Base-by-base conservation (phyloP, 2,797 vertebrate species). In the Acrossocheilus wenchowensis region DNA sequence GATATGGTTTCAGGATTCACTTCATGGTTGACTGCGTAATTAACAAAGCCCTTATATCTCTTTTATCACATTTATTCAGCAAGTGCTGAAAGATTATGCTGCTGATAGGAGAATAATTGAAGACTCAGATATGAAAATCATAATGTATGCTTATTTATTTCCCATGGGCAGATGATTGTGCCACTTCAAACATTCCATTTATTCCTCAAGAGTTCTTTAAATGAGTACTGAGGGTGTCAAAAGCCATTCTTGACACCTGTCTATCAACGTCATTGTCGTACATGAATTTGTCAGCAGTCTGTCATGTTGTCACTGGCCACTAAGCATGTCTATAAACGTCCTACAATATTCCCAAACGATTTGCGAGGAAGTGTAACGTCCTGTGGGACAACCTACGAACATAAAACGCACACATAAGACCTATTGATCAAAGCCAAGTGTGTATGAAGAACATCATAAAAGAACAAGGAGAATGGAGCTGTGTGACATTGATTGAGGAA, bases 281-380 rank as follows among this genome's bases (percentile, higher is more conserved):
- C 60, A 68, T 60, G 6, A 72, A 45, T 71, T 71, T 45, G 26
- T 60, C 66, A 72, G 77, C 75, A 72, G 41, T 45, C 57, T 79
- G 62, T 71, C 82, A 80, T 80, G 26, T 77, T 68, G 43, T 57
- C 66, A 85, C 41, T 74, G 34, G 21, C 48, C 23, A n/a, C 69
- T 77, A 69, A 72, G 41, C 45, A 82, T 79, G n/a, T 50, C 48
- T 60, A 62, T 69, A 83, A 78, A 88, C 36, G 6, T 54, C 48
- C 41, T 39, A 9, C 57, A 77, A 66, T 8, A 43, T 34, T 12
- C 6, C 9, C 12, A 36, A 62, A 81, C 19, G 3, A 30, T 23
- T 52, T 36, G n/a, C 1, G 7, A 19, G 54, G n/a, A 83, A 77
- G 43, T 34, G 17, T 36, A 41, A 79, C 15, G 26, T 48, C 15